Conservation (phyloP, 2,888 invertebrate species). For the Mythimna vitellina region DNA sequence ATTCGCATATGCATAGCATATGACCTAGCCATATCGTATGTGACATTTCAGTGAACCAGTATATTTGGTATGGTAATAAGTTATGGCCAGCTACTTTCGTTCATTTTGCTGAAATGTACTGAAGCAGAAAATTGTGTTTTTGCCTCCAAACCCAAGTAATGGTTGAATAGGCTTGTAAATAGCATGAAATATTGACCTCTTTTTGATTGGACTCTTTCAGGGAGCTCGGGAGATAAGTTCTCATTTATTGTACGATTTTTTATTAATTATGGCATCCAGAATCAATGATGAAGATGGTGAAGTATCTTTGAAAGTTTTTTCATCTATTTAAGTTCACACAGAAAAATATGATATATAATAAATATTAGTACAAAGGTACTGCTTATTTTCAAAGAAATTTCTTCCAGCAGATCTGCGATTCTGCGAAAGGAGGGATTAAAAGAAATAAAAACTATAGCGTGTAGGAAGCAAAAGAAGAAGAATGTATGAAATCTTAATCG, state of each 20-base stretch:
- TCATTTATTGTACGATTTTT: slow-evolving; percentile 12
- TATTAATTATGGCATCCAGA: slow-evolving; percentile 11
- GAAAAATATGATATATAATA: too few relatives aligned
- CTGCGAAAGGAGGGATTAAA: too few relatives aligned
- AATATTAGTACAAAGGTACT: too few relatives aligned
- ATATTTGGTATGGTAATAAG: slow-evolving; percentile 49
- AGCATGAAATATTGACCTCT: slow-evolving; percentile 26
- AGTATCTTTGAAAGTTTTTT: background rate
- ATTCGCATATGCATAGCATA: slow-evolving; percentile 23
- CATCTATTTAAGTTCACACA: too few relatives aligned
- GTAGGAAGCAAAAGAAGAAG: too few relatives aligned
- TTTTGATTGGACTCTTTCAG: slow-evolving; percentile 32
- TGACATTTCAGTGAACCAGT: slow-evolving; percentile 52
- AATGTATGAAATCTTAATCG: too few relatives aligned
- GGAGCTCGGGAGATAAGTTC: slow-evolving; percentile 2
- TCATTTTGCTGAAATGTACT: slow-evolving; percentile 50
- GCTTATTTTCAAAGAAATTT: too few relatives aligned
- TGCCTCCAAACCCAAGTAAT: slow-evolving; percentile 27
- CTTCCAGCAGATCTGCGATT: too few relatives aligned
- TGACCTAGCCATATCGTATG: slow-evolving; percentile 40
- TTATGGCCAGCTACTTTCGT: slow-evolving; percentile 39
- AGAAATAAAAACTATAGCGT: too few relatives aligned
- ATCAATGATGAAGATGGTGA: slow-evolving; percentile 1
- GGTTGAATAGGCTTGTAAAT: slow-evolving; percentile 34
- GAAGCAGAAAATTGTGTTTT: slow-evolving; percentile 58